Evolutionary conservation across 2,888 invertebrate genomes (phyloP).

Genomic region (Agonopterix alstromeriana): DNA sequence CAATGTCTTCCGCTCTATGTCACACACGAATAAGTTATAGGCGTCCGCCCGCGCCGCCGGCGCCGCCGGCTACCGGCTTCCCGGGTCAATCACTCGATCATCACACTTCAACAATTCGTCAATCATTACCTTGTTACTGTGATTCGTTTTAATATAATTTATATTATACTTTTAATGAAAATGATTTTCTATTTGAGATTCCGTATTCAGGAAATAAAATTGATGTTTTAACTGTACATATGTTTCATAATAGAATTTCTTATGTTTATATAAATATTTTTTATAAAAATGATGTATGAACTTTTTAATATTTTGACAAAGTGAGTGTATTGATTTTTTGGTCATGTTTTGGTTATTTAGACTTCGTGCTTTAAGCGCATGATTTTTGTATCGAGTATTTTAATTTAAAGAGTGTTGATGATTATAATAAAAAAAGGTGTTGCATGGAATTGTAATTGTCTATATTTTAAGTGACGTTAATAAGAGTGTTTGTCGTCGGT

Average conservation of each 20-base stretch:
- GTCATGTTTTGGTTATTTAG: slow-evolving; percentile 41
- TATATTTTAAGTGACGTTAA: slow-evolving; percentile 30
- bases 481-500: slow-evolving; percentile 23
- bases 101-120: slow-evolving; percentile 50
- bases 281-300: slow-evolving; percentile 28
- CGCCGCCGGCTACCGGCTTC: background rate
- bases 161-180: slow-evolving; percentile 26
- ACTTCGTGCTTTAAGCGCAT: slow-evolving; percentile 68
- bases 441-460: slow-evolving; percentile 55
- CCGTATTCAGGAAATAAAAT: slow-evolving; percentile 37
- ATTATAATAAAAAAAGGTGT: slow-evolving; percentile 34
- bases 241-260: slow-evolving; percentile 26
- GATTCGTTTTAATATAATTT: slow-evolving; percentile 63
- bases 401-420: slow-evolving; percentile 47
- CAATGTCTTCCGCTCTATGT: slow-evolving; percentile 16
- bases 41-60: background rate
- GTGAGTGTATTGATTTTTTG: slow-evolving; percentile 29
- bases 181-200: slow-evolving; percentile 48
- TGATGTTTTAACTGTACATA: slow-evolving; percentile 20
- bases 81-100: slow-evolving; percentile 22
- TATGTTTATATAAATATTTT: slow-evolving; percentile 34
- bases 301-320: slow-evolving; percentile 22
- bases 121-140: slow-evolving; percentile 66
- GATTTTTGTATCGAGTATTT: slow-evolving; percentile 57
- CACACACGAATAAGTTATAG: background rate